Conservation (phyloP, 1,140 invertebrate species). For the Cydia fagiglandana region DNA sequence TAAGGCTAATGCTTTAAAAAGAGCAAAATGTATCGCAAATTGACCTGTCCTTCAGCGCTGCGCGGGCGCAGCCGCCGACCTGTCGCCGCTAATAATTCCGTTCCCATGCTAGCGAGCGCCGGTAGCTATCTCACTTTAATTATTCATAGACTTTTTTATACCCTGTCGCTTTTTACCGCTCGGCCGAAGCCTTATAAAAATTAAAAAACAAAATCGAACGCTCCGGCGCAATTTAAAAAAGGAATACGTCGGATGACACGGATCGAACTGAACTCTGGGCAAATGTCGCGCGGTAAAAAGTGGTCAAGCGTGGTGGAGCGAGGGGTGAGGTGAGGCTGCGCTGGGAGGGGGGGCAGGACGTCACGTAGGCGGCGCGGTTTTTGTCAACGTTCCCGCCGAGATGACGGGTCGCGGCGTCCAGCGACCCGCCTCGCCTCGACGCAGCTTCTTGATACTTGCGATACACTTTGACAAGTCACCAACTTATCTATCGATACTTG, state of each 20-base stretch:
- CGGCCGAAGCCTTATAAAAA: conserved; percentile 71
- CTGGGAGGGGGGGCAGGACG: conserved; percentile 61
- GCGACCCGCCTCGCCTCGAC: conserved; percentile 55
- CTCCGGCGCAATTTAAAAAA: conserved; percentile 73
- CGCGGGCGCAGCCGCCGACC: conserved; percentile 60
- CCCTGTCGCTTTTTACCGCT: conserved; percentile 74
- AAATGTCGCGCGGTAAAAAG: conserved; percentile 78
- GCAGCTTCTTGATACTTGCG: conserved; percentile 69
- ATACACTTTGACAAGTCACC: background rate
- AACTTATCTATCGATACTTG: background rate
- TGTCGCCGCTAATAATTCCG: conserved; percentile 72
- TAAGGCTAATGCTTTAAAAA: conserved; percentile 53
- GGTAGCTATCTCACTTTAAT: conserved; percentile 78
- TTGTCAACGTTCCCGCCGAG: conserved; percentile 78
- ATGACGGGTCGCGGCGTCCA: conserved; percentile 74
- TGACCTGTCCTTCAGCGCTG: conserved; percentile 73
- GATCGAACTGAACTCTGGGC: conserved; percentile 79
- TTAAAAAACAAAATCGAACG: conserved; percentile 76
- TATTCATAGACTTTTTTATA: conserved; percentile 78
- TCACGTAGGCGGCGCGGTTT: conserved; percentile 77
- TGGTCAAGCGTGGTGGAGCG: conserved; percentile 63
- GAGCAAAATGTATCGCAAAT: conserved; percentile 71
- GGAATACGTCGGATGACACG: conserved; percentile 78
- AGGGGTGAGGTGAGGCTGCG: conserved; percentile 35
- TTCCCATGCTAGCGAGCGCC: conserved; percentile 74